Conservation (phyloP, 2,888 invertebrate genomes). For the Ochropacha duplaris region DNA sequence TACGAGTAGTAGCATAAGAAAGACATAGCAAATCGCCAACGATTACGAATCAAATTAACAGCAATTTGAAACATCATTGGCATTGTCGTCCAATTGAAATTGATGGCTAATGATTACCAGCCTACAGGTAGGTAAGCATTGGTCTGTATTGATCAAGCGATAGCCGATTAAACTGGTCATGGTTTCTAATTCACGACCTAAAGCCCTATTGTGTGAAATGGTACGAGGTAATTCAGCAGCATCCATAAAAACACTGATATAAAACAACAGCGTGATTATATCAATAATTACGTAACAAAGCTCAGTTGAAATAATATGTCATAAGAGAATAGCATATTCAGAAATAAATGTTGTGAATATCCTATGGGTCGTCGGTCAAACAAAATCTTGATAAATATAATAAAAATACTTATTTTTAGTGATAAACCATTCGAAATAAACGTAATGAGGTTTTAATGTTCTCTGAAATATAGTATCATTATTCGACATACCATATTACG, state of each 20-base stretch:
- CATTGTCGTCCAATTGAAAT: conserved; percentile 26
- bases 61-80: conserved; percentile 20
- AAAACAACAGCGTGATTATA: background rate
- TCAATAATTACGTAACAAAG: background rate
- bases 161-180: conserved; percentile 29
- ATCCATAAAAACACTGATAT: background rate
- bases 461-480: background rate
- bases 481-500: background rate
- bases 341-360: background rate
- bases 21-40: conserved; percentile 10
- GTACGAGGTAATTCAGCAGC: conserved; percentile 8
- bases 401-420: background rate
- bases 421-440: background rate
- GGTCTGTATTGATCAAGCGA: conserved; percentile 15
- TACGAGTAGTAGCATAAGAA: background rate
- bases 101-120: conserved; percentile 24
- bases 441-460: background rate
- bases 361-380: background rate
- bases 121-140: conserved; percentile 16
- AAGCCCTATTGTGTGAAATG: conserved; percentile 26
- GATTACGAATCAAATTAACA: conserved; percentile 24
- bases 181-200: conserved; percentile 50
- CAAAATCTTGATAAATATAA: background rate
- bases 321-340: background rate
- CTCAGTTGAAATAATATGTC: background rate